phyloP scores from a whole-genome alignment of 2,888 invertebrate species.

The Theretra japonica region DNA sequence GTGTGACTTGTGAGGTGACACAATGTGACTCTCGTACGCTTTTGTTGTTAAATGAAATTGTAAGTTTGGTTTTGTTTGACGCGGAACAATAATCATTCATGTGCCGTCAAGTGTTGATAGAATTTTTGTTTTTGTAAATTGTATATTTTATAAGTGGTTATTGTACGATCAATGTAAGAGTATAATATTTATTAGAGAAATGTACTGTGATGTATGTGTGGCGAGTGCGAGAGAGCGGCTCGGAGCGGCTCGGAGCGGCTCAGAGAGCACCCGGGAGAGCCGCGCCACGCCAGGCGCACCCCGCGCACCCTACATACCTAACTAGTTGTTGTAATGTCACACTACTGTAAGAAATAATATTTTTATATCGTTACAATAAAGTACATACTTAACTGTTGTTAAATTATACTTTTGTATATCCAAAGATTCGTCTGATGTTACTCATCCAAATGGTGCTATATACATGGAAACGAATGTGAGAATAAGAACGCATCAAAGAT shows the following conservation, averaged over 20 bases:
- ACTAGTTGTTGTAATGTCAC: constrained; percentile 64
- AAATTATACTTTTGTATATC: constrained; percentile 72
- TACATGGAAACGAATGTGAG: constrained; percentile 51
- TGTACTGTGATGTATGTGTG: constrained; percentile 69
- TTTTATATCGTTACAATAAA: constrained; percentile 83
- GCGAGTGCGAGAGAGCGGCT: constrained; percentile 34
- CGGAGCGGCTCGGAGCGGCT: constrained; percentile 12
- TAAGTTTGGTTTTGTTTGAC: constrained; percentile 61
- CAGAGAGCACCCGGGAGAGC: constrained; percentile 30
- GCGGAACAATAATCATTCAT: constrained; percentile 65
- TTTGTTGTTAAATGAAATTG: constrained; percentile 70
- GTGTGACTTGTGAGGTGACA: constrained; percentile 40
- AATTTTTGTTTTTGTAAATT: constrained; percentile 73
- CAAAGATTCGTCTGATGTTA: constrained; percentile 62
- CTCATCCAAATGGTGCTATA: constrained; percentile 78
- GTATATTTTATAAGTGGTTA: constrained; percentile 78
- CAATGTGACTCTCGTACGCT: constrained; percentile 52
- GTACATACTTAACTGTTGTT: constrained; percentile 75
- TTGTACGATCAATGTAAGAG: constrained; percentile 64
- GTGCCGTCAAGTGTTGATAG: constrained; percentile 65
- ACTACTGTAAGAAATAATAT: constrained; percentile 78
- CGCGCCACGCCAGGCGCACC: constrained; percentile 18
- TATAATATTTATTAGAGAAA: constrained; percentile 73
- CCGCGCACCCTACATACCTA: constrained; percentile 30
- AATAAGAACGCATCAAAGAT: constrained; percentile 36